Base-by-base conservation (phyloP, 1,140 invertebrate genomes). In the Drosophila ironensis region DNA sequence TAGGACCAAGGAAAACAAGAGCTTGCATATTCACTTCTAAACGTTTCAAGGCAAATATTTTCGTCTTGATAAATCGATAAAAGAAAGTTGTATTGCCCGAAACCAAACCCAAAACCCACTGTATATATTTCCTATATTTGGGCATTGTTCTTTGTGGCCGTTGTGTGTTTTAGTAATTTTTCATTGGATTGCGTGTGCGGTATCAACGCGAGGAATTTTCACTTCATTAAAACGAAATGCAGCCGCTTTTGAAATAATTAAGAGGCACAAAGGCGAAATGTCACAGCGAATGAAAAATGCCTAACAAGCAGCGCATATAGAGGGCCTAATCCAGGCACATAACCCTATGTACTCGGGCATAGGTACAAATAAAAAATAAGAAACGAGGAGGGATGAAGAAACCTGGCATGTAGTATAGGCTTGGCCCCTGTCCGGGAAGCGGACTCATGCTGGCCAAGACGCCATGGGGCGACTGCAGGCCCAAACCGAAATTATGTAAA, bases 201-300 rank as follows among this genome's bases (percentile, higher is more conserved):
- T 88, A 88, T 86, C 86, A 73, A 63, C 60, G 40, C 61, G 66
- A 88, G 57, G 86, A 88, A 86, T 88, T 88, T 88, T 88, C 86
- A 88, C 86, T 88, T 88, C 86, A 88, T 88, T 88, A 88, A 88
- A 88, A 84, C 72, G 75, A 88, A 69, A 88, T 88, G 84, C 84
- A 80, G 67, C 63, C 77, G 76, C 78, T 80, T 87, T 87, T 73
- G 82, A 87, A 87, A 82, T 87, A 87, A 87, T 74, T 78, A 87
- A 87, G 84, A 81, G 71, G 71, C 77, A 87, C 73, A 82, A 87
- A 87, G 77, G 76, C 77, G 59, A 76, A 87, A 87, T 87, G 81
- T 81, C 81, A 77, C 72, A 75, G 68, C 72, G 56, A 87, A 87
- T 82, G 77, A 87, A 87, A 87, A 87, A 87, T 87, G 73, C 67